phyloP scores from a whole-genome alignment of 2,888 invertebrate genomes.

The Steinernema scapterisci region DNA sequence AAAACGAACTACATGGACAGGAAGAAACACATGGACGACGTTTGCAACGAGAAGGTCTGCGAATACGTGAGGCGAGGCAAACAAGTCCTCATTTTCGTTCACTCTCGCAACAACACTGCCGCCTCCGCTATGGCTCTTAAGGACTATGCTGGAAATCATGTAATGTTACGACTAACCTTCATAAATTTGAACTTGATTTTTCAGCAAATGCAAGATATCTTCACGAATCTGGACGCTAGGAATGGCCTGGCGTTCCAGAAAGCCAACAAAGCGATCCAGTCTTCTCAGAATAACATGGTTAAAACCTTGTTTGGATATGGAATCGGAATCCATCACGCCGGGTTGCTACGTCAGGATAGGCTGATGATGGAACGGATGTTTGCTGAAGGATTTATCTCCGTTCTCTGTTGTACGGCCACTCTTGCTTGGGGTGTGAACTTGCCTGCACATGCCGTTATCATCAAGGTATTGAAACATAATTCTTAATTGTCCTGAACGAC shows the following conservation, averaged over 20 bases:
- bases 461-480: slow-evolving; percentile 67
- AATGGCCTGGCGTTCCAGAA: slow-evolving; percentile 41
- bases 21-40: slow-evolving; percentile 82
- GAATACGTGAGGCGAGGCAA: slow-evolving; percentile 86
- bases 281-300: slow-evolving; percentile 69
- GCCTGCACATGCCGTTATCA: slow-evolving; percentile 95
- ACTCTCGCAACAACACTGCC: slow-evolving; percentile 93
- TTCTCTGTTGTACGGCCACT: slow-evolving; percentile 92
- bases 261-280: slow-evolving; percentile 51
- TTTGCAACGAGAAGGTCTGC: slow-evolving; percentile 88
- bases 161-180: slow-evolving; percentile 5
- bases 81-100: slow-evolving; percentile 97
- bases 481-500: neutral
- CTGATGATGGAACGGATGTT: slow-evolving; percentile 87
- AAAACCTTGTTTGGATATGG: slow-evolving; percentile 84
- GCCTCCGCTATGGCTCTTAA: slow-evolving; percentile 83
- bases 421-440: slow-evolving; percentile 99
- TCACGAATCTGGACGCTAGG: neutral
- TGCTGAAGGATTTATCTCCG: slow-evolving; percentile 81
- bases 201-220: slow-evolving; percentile 8
- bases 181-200: neutral
- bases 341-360: slow-evolving; percentile 86
- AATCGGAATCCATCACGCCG: slow-evolving; percentile 93
- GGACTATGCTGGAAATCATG: slow-evolving; percentile 80
- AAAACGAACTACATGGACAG: slow-evolving; percentile 49